Base-by-base conservation (phyloP, 2,113 vertebrate genomes). In the Gadus chalcogrammus region DNA sequence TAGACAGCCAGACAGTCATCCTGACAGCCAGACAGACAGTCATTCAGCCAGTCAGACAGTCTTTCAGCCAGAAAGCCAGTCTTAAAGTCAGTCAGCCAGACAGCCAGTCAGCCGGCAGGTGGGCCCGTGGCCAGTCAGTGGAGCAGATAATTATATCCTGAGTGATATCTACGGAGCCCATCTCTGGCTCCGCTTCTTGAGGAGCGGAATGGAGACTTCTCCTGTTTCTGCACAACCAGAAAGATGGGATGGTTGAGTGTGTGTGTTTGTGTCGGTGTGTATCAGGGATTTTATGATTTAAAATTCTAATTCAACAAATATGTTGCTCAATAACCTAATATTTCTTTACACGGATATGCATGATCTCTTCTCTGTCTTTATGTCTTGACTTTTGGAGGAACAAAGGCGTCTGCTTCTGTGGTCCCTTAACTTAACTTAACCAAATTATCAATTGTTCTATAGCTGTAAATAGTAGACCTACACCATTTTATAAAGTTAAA, bases 101-200 rank as follows among this genome's bases (percentile, higher is more conserved):
- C n/a, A 90, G 91, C 91, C 81, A 79, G 77, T 80, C 73, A 82
- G 71, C 79, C 79, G 72, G 12, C 42, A 82, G 60, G 72, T 42
- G 70, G 85, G 82, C 84, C 81, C 67, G 82, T 80, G 87, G 73
- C 78, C 89, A 93, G 85, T 87, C 89, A 93, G 85, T 87, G 88
- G 82, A 90, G 89, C 75, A 86, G 73, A 85, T 89, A 87, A 87
- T 92, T 84, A 77, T 79, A 88, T 87, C 82, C 77, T 85, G 81
- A 84, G 71, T 84, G 80, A 87, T 78, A 89, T 82, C 79, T 82
- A 75, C 20, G 69, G 67, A 66, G 82, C 74, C 79, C 53, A n/a
- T 64, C 13, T 5, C 61, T 64, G 75, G 64, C 70, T 70, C 75
- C 80, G 69, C 73, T 76, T 61, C 61, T 71, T 63, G 16, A 74